Percentiles rank a stretch among this genome's conserved stretches.
phyloP scores from a whole-genome alignment of 2,113 vertebrate genomes.

The Bubo scandiacus region DNA sequence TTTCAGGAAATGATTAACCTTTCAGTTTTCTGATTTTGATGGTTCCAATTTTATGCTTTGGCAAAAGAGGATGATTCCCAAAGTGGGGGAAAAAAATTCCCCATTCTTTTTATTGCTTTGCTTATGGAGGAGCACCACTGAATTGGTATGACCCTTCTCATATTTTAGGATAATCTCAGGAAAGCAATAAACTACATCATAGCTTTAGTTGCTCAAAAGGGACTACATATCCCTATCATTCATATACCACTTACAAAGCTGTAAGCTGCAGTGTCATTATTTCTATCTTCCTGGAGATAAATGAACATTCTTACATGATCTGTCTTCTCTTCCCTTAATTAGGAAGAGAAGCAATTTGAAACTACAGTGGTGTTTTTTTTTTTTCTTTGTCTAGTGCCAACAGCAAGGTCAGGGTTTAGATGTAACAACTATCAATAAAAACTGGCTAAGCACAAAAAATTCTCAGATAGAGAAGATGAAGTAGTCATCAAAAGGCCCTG shows the following conservation, averaged over 20 bases:
- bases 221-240: neutral
- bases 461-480: neutral
- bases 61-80: neutral
- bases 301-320: slow-evolving; percentile 8
- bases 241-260: slow-evolving; percentile 32
- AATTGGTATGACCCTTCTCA: neutral
- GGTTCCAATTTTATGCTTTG: neutral
- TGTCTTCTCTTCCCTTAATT: slow-evolving; percentile 4
- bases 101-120: neutral
- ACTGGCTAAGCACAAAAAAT: neutral
- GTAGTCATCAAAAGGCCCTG: neutral
- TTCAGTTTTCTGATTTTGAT: neutral
- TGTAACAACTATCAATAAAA: neutral
- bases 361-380: neutral
- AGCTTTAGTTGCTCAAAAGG: slow-evolving; percentile 2
- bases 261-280: neutral
- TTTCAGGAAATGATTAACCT: slow-evolving; percentile 3
- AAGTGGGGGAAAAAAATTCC: neutral
- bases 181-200: neutral
- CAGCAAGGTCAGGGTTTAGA: neutral
- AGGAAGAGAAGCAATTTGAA: neutral
- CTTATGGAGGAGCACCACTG: neutral
- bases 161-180: slow-evolving; percentile 9
- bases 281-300: slow-evolving; percentile 30
- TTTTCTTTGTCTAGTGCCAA: neutral